These are phyloP conservation scores for Meiosimyza decipiens DNA, from an alignment of 2,888 invertebrate genomes.

Conservation along the genomic window DNA sequence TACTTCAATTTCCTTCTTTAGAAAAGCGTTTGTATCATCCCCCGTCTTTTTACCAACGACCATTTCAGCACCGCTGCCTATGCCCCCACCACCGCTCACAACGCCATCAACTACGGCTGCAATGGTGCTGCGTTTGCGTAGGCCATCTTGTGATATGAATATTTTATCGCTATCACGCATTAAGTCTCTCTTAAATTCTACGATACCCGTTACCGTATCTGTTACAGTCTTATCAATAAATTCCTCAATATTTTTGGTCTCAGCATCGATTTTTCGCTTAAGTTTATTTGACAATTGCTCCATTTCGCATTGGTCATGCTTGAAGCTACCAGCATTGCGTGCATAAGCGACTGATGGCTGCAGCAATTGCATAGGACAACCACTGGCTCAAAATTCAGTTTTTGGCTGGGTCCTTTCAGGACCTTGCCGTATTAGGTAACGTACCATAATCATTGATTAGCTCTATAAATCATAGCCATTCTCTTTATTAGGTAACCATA, in stretches of 20 bases:
- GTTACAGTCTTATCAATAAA: constrained; percentile 68
- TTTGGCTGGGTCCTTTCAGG: too few relatives aligned
- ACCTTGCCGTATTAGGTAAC: too few relatives aligned
- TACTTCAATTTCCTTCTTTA: constrained; percentile 67
- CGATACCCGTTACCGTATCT: constrained; percentile 66
- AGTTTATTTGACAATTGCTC: constrained; percentile 65
- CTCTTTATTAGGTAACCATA: too few relatives aligned
- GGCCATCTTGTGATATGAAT: constrained; percentile 51
- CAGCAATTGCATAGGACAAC: constrained; percentile 10
- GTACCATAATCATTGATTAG: too few relatives aligned
- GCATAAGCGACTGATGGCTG: constrained; percentile 48
- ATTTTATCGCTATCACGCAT: constrained; percentile 59
- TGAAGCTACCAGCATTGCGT: constrained; percentile 62
- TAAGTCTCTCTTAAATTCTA: constrained; percentile 66
- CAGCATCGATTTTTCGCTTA: constrained; percentile 65
- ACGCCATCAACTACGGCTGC: constrained; percentile 40
- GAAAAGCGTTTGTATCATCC: constrained; percentile 44
- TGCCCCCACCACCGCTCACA: constrained; percentile 44
- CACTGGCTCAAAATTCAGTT: too few relatives aligned
- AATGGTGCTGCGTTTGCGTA: constrained; percentile 61
- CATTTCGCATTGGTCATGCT: constrained; percentile 66
- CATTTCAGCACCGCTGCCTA: constrained; percentile 40
- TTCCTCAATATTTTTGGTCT: constrained; percentile 67
- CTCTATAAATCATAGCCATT: too few relatives aligned
- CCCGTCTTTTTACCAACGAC: constrained; percentile 26